Percentiles rank a stretch among this genome's conserved stretches.
These are phyloP conservation scores for Cotesia vestalis DNA, from an alignment of 1,140 invertebrate species.

Conservation along the genomic window DNA sequence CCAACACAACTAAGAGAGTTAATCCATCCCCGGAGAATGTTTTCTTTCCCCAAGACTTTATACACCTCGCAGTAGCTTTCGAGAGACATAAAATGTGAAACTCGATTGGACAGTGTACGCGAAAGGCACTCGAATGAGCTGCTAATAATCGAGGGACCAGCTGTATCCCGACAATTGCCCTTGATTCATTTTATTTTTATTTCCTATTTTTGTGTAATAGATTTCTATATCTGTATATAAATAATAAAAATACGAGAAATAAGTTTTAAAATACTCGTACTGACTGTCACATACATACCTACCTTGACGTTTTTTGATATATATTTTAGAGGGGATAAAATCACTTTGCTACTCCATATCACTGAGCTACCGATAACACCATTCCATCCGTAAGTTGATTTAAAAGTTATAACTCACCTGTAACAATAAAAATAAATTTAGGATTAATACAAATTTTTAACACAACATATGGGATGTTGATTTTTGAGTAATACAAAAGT, in stretches of 20 bases:
- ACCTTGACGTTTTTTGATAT: slow-evolving; percentile 8
- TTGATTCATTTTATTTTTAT: slow-evolving; percentile 27
- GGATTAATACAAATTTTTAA: slow-evolving; percentile 30
- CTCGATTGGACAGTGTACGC: slow-evolving; percentile 30
- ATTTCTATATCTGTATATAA: too few relatives aligned
- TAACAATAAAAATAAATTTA: slow-evolving; percentile 48
- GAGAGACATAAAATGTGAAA: slow-evolving; percentile 34
- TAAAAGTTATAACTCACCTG: slow-evolving; percentile 56
- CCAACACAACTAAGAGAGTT: slow-evolving; percentile 19
- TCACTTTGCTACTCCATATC: slow-evolving; percentile 4
- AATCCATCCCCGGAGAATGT: slow-evolving; percentile 24
- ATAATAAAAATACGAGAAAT: too few relatives aligned
- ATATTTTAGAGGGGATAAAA: slow-evolving; percentile 16
- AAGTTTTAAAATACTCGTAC: slow-evolving; percentile 2
- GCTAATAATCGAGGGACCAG: slow-evolving; percentile 34
- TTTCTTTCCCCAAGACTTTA: slow-evolving; percentile 24
- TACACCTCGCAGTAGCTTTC: slow-evolving; percentile 24
- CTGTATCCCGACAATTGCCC: slow-evolving; percentile 24
- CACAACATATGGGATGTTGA: background rate
- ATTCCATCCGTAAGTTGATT: slow-evolving; percentile 32
- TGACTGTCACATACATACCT: background rate
- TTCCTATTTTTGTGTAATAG: background rate
- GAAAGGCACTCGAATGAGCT: slow-evolving; percentile 21
- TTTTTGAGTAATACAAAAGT: too few relatives aligned
- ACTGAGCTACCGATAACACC: background rate